Evolutionary conservation across 2,113 vertebrate genomes (phyloP), one percentile per base, ranked within the genome.

Genomic region (Saguinus midas): DNA sequence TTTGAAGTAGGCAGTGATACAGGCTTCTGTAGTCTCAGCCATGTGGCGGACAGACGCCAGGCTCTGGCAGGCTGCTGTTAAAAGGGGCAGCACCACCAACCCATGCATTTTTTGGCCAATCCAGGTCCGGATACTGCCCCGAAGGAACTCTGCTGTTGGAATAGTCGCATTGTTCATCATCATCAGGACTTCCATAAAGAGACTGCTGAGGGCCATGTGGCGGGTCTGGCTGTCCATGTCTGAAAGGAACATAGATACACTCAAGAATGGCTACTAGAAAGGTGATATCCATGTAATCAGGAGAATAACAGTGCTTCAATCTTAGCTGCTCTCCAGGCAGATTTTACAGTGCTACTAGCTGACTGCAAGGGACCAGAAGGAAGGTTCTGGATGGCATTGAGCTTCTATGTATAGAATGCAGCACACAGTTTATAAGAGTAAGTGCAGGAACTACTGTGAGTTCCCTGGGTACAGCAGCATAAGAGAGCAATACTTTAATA

Each of bases 1-100:
- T 37, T 96, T 99, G 98, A 99, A 99, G 98, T 99, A 99, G 3
- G 99, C 99, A 0, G 98, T 97, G 97, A 99, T 99, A 87, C 99
- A 99, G 79, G 99, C 99, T 97, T 99, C 99, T 0, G 99, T 99
- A 0, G 98, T 99, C 96, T 99, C 99, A 0, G 99, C 99, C 99
- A 99, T 99, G 97, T 99, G 99, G 29, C 99, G 99, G 70, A 99
- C 99, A 0, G 99, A 99, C 2, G 99, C 99, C 95, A 99, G 98
- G 96, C 99, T 99, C 97, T 99, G 99, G 68, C 99, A 99, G 0
- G 99, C 99, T 0, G 99, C 99, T 0, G 99, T 99, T 72, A 99
- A 98, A 3, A 99, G 99, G 0, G 99, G 99, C 98, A 99, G 99
- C 8, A 99, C 99, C 16, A 99, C 98, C 92, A 99, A 97, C 43